These are phyloP conservation scores for Diadumene lineata DNA, from an alignment of 92 coral and sea anemone genomes.

Conservation along the genomic window DNA sequence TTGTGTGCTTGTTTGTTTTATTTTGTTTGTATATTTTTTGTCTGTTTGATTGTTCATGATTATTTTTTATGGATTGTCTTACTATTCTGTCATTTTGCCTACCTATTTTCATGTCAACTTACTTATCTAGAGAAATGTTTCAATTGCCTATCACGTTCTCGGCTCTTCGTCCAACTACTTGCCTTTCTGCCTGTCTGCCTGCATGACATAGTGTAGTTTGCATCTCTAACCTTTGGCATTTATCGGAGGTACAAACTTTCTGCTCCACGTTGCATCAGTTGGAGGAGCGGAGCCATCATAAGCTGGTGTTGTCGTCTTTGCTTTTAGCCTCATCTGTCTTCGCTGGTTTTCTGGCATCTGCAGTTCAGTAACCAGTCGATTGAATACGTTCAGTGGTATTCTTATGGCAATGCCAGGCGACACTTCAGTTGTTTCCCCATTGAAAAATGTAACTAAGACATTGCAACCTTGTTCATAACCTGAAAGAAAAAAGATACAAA, in stretches of 20 bases:
- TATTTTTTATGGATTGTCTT: no score
- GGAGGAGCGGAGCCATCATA: slow-evolving; percentile 55
- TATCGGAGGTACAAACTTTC: slow-evolving; percentile 70
- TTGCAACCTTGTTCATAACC: slow-evolving; percentile 70
- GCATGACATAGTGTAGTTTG: no score
- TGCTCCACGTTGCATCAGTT: slow-evolving; percentile 60
- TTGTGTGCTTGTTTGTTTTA: no score
- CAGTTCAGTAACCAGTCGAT: slow-evolving; percentile 80
- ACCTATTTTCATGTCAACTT: no score
- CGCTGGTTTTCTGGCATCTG: slow-evolving; percentile 94
- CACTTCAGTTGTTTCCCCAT: slow-evolving; percentile 82
- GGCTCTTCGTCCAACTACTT: no score
- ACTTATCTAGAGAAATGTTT: no score
- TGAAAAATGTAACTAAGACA: slow-evolving; percentile 83
- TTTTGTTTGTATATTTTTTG: no score
- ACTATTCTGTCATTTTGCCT: no score
- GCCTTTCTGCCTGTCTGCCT: no score
- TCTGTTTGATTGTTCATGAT: no score
- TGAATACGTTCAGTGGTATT: slow-evolving; percentile 70
- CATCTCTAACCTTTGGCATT: not conserved
- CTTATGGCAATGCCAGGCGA: slow-evolving; percentile 84
- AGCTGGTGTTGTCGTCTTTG: slow-evolving; percentile 55
- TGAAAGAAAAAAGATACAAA: no score
- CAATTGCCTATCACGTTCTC: no score
- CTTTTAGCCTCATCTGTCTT: slow-evolving; percentile 63